Conservation (phyloP, 2,113 vertebrate genomes). For the Plestiodon gilberti region DNA sequence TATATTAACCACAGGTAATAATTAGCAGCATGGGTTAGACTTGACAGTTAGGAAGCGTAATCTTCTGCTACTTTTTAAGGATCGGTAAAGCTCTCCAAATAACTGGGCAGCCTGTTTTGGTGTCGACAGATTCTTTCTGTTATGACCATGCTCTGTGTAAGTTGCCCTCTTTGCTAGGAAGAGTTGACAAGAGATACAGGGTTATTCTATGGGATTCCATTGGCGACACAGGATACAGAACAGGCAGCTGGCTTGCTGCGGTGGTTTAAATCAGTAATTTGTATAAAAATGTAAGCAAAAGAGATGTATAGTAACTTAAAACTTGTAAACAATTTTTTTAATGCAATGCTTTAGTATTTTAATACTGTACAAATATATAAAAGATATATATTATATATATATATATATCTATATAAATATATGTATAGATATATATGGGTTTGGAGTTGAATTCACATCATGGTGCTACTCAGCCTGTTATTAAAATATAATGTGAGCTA, state of each 20-base stretch:
- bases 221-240: constrained; percentile 63
- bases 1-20: constrained; percentile 72
- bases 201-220: constrained; percentile 79
- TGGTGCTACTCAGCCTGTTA: constrained; percentile 97
- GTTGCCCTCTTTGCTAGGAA: constrained; percentile 69
- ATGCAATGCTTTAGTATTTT: constrained; percentile 91
- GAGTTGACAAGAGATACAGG: constrained; percentile 84
- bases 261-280: constrained; percentile 89
- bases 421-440: constrained; percentile 79
- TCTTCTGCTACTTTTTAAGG: constrained; percentile 51
- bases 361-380: constrained; percentile 90
- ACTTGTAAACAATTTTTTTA: constrained; percentile 87
- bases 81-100: constrained; percentile 44
- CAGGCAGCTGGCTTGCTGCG: constrained; percentile 97
- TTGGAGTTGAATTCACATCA: constrained; percentile 89
- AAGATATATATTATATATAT: constrained; percentile 64
- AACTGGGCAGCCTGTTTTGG: constrained; percentile 63
- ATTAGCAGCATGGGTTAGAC: constrained; percentile 65
- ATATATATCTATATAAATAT: constrained; percentile 13
- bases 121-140: constrained; percentile 60
- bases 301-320: constrained; percentile 97
- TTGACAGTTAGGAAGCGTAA: constrained; percentile 61
- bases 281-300: constrained; percentile 85
- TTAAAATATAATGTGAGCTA: constrained; percentile 91
- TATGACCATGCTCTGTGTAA: constrained; percentile 63